Conservation (phyloP, 2,797 vertebrate species). For the Tenualosa ilisha region DNA sequence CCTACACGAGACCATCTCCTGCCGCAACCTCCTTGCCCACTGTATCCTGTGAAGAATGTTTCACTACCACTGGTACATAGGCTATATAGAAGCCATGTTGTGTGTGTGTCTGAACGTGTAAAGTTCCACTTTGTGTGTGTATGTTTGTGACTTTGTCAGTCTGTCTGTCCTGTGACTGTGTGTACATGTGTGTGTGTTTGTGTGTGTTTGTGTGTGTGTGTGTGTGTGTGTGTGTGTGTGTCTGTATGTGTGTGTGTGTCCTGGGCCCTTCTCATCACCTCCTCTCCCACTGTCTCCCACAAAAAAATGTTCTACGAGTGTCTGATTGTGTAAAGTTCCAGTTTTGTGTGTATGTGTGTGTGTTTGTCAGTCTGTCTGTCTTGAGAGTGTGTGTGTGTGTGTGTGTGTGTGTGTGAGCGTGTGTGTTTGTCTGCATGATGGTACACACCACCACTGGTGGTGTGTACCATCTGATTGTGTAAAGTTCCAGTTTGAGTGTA, state of each 20-base stretch:
- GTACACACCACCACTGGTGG: too few relatives aligned
- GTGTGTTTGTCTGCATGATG: not conserved
- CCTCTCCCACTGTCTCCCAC: too few relatives aligned
- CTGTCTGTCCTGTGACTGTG: not conserved
- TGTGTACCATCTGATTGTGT: too few relatives aligned
- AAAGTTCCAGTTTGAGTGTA: too few relatives aligned
- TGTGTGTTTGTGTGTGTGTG: not conserved
- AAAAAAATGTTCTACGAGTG: too few relatives aligned
- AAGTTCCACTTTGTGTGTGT: not conserved
- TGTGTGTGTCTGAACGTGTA: not conserved
- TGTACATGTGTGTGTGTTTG: not conserved
- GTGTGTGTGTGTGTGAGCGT: not conserved
- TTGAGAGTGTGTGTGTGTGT: not conserved
- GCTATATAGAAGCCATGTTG: not conserved
- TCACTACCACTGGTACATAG: not conserved
- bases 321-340: too few relatives aligned
- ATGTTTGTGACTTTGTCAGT: not conserved
- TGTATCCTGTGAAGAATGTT: too few relatives aligned
- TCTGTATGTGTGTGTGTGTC: not conserved
- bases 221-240: not conserved
- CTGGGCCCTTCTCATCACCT: too few relatives aligned
- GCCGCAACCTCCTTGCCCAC: too few relatives aligned
- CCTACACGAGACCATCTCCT: too few relatives aligned
- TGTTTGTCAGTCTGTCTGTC: too few relatives aligned
- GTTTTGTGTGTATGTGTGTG: too few relatives aligned